Percentiles rank a stretch among this genome's conserved stretches.
Conservation (phyloP, 2,797 vertebrate genomes). For the Nothura maculosa region DNA sequence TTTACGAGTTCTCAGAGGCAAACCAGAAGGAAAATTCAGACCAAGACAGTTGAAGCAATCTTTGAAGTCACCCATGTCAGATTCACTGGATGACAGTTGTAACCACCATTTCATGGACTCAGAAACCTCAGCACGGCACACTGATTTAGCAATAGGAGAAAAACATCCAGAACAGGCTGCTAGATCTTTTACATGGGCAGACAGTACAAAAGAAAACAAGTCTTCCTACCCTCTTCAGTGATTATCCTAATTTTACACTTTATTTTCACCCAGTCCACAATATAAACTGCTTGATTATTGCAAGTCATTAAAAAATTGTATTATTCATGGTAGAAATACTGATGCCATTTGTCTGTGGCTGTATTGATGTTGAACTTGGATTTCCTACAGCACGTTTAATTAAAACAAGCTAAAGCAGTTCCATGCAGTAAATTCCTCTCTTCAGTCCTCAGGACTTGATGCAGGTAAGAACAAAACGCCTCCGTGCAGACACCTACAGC, state of each 20-base stretch:
- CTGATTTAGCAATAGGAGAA: neutral
- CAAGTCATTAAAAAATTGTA: neutral
- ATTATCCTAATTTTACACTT: accelerated
- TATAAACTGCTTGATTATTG: neutral
- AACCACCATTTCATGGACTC: neutral
- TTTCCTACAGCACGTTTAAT: neutral
- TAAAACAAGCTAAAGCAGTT: neutral
- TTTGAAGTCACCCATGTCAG: neutral
- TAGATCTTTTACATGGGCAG: neutral
- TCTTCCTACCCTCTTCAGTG: accelerated
- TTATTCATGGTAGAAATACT: neutral
- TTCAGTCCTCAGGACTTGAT: accelerated
- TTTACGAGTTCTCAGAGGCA: neutral
- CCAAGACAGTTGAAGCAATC: neutral
- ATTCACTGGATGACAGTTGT: neutral
- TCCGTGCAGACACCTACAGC: neutral
- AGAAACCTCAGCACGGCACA: neutral
- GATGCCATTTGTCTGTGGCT: neutral
- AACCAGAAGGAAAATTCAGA: neutral
- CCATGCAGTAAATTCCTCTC: neutral
- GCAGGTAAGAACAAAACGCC: neutral
- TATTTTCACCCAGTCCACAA: neutral
- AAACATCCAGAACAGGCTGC: neutral
- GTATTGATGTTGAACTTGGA: neutral
- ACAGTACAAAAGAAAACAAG: neutral